Evolutionary conservation across 2,113 vertebrate species (phyloP).

Genomic region (Phoxinus phoxinus): DNA sequence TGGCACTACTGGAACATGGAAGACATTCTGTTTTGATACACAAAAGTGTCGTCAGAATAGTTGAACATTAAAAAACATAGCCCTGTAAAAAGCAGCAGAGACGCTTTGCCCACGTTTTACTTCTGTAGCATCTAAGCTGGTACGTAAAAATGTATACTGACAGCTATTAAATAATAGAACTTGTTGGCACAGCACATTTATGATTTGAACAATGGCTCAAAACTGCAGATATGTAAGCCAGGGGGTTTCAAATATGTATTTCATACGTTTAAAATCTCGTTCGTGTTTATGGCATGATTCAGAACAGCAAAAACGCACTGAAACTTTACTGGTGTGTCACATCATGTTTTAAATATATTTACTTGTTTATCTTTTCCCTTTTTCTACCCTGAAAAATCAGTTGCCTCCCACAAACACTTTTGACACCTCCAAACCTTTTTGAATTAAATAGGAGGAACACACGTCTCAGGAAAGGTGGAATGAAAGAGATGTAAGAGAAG

Average conservation of each 20-base stretch:
- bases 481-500: conserved; percentile 51
- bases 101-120: conserved; percentile 26
- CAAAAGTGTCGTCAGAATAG: conserved; percentile 8
- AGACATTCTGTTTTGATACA: conserved; percentile 10
- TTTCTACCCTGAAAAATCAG: conserved; percentile 33
- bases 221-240: conserved; percentile 20
- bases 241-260: neutral
- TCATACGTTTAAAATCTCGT: conserved; percentile 7
- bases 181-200: conserved; percentile 40
- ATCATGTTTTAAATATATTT: conserved; percentile 48
- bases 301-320: neutral
- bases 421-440: conserved; percentile 38
- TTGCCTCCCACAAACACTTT: conserved; percentile 48
- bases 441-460: conserved; percentile 51
- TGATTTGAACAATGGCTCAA: conserved; percentile 40
- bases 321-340: conserved; percentile 33
- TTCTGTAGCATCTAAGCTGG: conserved; percentile 30
- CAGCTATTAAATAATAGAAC: conserved; percentile 44
- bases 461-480: conserved; percentile 48
- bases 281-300: conserved; percentile 39
- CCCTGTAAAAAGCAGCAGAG: conserved; percentile 19
- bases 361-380: conserved; percentile 30
- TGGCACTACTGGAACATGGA: conserved; percentile 7
- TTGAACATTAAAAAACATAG: conserved; percentile 21
- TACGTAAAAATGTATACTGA: conserved; percentile 29